These are phyloP conservation scores for Enteromius argenteus DNA, from an alignment of 2,797 vertebrate genomes.

Conservation along the genomic window DNA sequence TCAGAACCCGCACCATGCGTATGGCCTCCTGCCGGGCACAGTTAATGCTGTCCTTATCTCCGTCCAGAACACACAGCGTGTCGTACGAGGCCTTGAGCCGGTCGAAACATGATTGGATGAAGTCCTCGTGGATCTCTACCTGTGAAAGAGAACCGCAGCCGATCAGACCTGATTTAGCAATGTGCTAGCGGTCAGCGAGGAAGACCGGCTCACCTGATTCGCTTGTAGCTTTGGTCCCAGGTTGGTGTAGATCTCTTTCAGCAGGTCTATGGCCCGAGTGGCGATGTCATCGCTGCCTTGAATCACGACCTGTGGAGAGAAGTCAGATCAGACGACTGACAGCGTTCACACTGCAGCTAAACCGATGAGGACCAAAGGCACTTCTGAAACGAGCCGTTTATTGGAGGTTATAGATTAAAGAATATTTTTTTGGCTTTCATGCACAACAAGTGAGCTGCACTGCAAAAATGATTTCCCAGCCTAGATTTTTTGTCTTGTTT, in stretches of 20 bases:
- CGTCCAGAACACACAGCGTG: slow-evolving; percentile 95
- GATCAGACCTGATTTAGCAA: not conserved
- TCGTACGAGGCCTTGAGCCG: slow-evolving; percentile 97
- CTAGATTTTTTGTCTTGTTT: too few relatives aligned
- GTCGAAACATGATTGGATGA: slow-evolving; percentile 98
- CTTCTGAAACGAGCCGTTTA: too few relatives aligned
- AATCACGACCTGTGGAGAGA: slow-evolving; percentile 89
- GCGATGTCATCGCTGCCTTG: slow-evolving; percentile 98
- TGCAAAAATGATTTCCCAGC: too few relatives aligned
- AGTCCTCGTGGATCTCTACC: slow-evolving; percentile 99
- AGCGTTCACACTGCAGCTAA: not conserved
- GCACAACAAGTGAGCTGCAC: too few relatives aligned
- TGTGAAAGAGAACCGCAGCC: slow-evolving; percentile 58
- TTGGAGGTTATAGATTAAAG: too few relatives aligned
- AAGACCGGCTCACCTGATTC: slow-evolving; percentile 85
- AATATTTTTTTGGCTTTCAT: too few relatives aligned
- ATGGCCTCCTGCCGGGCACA: slow-evolving; percentile 96
- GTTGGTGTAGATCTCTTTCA: slow-evolving; percentile 99
- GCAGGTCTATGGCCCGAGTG: slow-evolving; percentile 94
- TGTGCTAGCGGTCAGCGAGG: not conserved
- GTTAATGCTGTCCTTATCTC: slow-evolving; percentile 98
- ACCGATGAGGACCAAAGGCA: too few relatives aligned
- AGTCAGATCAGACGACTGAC: not conserved
- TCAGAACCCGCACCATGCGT: slow-evolving; percentile 96
- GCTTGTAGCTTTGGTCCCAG: slow-evolving; percentile 97